Evolutionary conservation across 2,888 invertebrate species (phyloP).

Genomic region (Malacosoma neustria): DNA sequence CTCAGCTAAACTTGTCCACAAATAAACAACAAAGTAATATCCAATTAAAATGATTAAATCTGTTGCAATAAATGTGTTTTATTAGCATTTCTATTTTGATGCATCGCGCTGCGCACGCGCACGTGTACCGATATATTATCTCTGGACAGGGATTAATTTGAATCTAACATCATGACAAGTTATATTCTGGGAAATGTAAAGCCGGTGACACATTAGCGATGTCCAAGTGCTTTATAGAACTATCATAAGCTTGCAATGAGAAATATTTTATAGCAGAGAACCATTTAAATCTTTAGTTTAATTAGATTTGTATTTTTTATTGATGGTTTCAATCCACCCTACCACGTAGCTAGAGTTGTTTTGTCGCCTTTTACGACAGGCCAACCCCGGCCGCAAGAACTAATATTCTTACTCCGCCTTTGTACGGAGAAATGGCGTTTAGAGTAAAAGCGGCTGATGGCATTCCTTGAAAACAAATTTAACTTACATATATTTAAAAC

Average conservation of each 20-base stretch:
- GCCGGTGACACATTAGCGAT: neutral
- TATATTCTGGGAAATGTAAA: neutral
- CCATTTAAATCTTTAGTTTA: neutral
- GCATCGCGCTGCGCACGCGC: slow-evolving; percentile 15
- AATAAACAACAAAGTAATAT: neutral
- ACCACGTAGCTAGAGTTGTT: too few relatives aligned
- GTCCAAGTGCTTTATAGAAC: neutral
- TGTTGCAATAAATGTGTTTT: slow-evolving; percentile 8
- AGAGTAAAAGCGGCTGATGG: neutral
- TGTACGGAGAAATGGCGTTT: neutral
- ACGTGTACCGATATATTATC: slow-evolving; percentile 51
- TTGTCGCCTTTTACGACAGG: too few relatives aligned
- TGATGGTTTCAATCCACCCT: neutral
- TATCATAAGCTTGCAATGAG: neutral
- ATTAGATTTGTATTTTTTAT: neutral
- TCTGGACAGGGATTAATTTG: slow-evolving; percentile 53
- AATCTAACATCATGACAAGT: slow-evolving; percentile 52
- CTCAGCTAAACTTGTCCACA: too few relatives aligned
- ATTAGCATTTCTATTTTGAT: slow-evolving; percentile 17
- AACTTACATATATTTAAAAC: too few relatives aligned
- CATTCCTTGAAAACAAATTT: too few relatives aligned
- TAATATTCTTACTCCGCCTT: too few relatives aligned
- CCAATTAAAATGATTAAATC: slow-evolving; percentile 14
- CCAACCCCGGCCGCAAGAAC: too few relatives aligned
- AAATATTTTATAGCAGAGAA: neutral